Percentiles rank a stretch among this genome's conserved stretches.
Evolutionary conservation across 1,140 invertebrate genomes (phyloP).

Genomic region (Magallana ariakensis): DNA sequence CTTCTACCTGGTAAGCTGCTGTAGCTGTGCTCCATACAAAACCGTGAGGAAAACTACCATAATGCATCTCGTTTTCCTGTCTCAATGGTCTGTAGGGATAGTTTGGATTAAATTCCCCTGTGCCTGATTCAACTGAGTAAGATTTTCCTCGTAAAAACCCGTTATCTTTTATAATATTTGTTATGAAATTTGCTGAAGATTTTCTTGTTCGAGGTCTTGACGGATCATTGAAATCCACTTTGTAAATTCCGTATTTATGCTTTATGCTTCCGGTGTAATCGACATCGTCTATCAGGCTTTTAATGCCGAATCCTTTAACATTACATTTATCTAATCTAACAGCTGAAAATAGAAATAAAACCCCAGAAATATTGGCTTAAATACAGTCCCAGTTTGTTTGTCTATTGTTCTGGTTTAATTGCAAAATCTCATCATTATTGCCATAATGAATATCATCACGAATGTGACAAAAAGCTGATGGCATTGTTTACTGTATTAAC

Average conservation of each 20-base stretch:
- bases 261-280: slow-evolving; percentile 84
- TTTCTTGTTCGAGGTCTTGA: slow-evolving; percentile 85
- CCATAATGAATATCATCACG: too few species aligned
- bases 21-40: slow-evolving; percentile 79
- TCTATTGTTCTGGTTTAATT: too few species aligned
- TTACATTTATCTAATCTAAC: slow-evolving; percentile 83
- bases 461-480: too few species aligned
- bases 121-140: background rate
- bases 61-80: slow-evolving; percentile 55
- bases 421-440: too few species aligned
- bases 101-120: slow-evolving; percentile 3
- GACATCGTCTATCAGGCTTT: slow-evolving; percentile 89
- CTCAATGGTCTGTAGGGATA: slow-evolving; percentile 26
- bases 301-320: slow-evolving; percentile 85
- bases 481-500: background rate
- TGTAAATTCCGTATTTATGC: slow-evolving; percentile 86
- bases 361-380: too few species aligned
- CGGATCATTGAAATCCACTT: slow-evolving; percentile 85
- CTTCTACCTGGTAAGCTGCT: slow-evolving; percentile 80
- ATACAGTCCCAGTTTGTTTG: too few species aligned
- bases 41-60: slow-evolving; percentile 74
- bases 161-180: background rate
- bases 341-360: slow-evolving; percentile 80
- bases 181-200: slow-evolving; percentile 81
- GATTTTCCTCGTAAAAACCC: background rate